These are phyloP conservation scores for Clitarchus hookeri DNA, from an alignment of 2,888 invertebrate species.

Conservation along the genomic window DNA sequence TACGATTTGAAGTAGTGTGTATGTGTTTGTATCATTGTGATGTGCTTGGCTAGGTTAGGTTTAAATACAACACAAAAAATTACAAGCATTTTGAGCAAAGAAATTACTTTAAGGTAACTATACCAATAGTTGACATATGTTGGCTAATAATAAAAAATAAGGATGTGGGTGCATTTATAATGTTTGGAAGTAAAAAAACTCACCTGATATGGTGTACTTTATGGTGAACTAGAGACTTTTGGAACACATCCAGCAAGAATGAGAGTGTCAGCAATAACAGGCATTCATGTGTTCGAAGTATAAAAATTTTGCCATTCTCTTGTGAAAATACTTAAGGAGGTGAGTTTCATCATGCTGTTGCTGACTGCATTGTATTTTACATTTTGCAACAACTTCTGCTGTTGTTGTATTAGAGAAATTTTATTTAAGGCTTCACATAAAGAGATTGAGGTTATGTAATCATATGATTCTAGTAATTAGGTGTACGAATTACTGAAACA, in stretches of 20 bases:
- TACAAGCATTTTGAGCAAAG: too few relatives aligned
- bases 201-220: not conserved
- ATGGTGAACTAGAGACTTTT: not conserved
- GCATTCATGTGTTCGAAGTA: not conserved
- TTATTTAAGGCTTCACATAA: not conserved
- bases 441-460: not conserved
- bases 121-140: slow-evolving; percentile 21
- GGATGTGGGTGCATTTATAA: not conserved
- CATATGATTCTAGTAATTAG: not conserved
- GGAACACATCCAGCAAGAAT: not conserved
- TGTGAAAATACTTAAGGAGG: slow-evolving; percentile 22
- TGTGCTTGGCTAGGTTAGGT: too few relatives aligned
- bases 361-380: not conserved
- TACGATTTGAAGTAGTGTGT: too few relatives aligned
- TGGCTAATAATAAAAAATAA: slow-evolving; percentile 3
- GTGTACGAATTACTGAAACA: slow-evolving; percentile 21
- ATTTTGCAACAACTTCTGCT: not conserved
- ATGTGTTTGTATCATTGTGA: too few relatives aligned
- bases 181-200: not conserved
- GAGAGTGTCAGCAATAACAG: not conserved
- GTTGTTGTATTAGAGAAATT: not conserved
- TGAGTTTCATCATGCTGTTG: slow-evolving; percentile 15
- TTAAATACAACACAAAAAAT: too few relatives aligned
- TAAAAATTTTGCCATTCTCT: not conserved
- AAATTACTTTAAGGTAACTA: not conserved